Evolutionary conservation across 2,113 vertebrate species (phyloP).

Genomic region (Chrysochloris asiatica): DNA sequence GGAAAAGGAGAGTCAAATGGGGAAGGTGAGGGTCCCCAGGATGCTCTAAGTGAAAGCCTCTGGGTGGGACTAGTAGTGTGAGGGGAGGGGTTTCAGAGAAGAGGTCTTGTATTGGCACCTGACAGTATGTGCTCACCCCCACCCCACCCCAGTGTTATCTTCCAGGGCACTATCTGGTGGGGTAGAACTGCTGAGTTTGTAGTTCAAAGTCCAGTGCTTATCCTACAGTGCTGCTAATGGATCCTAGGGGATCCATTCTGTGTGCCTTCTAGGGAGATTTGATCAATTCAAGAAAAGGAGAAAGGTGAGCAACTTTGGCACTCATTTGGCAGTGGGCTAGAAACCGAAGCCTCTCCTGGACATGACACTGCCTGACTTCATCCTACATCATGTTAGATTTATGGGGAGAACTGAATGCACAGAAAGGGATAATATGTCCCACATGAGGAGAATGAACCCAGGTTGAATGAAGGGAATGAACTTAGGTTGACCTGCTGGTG

Average conservation of each 20-base stretch:
- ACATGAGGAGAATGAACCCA: too few species aligned
- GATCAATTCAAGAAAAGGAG: conserved; percentile 93
- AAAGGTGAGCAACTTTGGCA: conserved; percentile 85
- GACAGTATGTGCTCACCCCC: neutral
- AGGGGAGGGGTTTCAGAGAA: too few species aligned
- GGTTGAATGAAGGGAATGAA: too few species aligned
- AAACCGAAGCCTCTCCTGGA: neutral
- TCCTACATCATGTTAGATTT: neutral
- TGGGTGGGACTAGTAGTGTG: neutral
- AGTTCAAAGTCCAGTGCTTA: too few species aligned
- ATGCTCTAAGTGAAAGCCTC: neutral
- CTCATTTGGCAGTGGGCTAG: neutral
- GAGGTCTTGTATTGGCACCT: too few species aligned
- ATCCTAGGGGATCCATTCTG: neutral
- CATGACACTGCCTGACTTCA: neutral
- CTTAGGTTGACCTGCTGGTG: neutral
- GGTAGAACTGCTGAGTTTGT: too few species aligned
- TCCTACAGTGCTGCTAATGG: too few species aligned
- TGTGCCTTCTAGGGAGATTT: conserved; percentile 85
- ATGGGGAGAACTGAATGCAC: neutral
- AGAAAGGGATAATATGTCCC: neutral
- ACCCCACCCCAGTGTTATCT: conserved; percentile 72
- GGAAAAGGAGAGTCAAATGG: too few species aligned
- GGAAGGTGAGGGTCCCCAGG: neutral
- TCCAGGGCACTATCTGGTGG: conserved; percentile 91